These are phyloP conservation scores for Scelioninae gen. 1 DNA, from an alignment of 2,888 invertebrate genomes.

Conservation along the genomic window DNA sequence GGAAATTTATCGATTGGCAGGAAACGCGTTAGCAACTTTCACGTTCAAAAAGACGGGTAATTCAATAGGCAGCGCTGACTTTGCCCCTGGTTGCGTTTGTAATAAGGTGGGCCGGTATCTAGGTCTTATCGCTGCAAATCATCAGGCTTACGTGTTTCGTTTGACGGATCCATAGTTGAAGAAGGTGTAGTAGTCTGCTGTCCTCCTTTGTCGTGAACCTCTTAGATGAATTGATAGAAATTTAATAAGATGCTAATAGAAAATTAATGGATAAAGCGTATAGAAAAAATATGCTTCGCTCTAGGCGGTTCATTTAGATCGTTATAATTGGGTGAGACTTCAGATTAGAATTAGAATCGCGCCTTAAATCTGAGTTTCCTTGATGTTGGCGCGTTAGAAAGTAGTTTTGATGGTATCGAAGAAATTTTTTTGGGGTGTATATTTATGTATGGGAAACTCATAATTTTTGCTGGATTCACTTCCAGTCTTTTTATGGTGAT, in stretches of 20 bases:
- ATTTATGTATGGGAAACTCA: too few relatives aligned
- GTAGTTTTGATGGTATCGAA: background rate
- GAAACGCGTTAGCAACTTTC: slow-evolving; percentile 56
- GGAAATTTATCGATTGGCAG: slow-evolving; percentile 48
- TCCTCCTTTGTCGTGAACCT: background rate
- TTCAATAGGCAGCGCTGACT: too few relatives aligned
- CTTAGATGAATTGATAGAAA: slow-evolving; percentile 24
- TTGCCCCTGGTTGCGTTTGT: slow-evolving; percentile 23
- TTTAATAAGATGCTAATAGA: slow-evolving; percentile 50
- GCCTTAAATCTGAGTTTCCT: too few relatives aligned
- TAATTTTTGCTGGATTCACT: too few relatives aligned
- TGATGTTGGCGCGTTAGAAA: slow-evolving; percentile 1
- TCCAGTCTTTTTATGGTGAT: too few relatives aligned
- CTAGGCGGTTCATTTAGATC: too few relatives aligned
- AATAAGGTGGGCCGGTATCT: slow-evolving; percentile 16
- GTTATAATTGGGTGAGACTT: too few relatives aligned
- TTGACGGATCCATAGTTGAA: slow-evolving; percentile 26
- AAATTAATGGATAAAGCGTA: slow-evolving; percentile 41
- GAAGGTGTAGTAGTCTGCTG: background rate
- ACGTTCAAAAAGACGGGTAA: slow-evolving; percentile 36
- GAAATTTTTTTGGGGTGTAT: too few relatives aligned
- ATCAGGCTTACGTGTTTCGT: slow-evolving; percentile 50
- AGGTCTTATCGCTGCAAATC: slow-evolving; percentile 22
- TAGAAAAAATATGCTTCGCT: too few relatives aligned
- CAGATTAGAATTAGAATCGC: background rate